phyloP scores from a whole-genome alignment of 2,113 vertebrate genomes.

The Heterotis niloticus region DNA sequence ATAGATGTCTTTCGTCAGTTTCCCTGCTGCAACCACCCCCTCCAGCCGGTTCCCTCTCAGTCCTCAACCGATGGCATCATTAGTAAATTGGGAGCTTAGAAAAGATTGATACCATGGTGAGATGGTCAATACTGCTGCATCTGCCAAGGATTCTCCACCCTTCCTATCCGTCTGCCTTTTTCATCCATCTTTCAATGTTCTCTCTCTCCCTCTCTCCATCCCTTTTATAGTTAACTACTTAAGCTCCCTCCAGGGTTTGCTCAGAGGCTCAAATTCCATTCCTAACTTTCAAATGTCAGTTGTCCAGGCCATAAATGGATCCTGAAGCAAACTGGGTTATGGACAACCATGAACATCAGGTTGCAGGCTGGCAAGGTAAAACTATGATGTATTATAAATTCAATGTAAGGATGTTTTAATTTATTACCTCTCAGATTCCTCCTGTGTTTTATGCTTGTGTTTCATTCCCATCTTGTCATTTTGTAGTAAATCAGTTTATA shows the following conservation, averaged over 20 bases:
- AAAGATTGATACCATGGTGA: conserved; percentile 49
- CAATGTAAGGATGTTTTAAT: not conserved
- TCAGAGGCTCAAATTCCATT: too few relatives aligned
- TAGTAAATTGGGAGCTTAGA: conserved; percentile 50
- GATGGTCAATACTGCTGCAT: conserved; percentile 48
- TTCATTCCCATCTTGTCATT: not conserved
- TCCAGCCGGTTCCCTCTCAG: not conserved
- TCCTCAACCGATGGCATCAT: conserved; percentile 44
- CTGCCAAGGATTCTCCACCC: conserved; percentile 34
- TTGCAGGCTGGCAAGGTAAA: not conserved
- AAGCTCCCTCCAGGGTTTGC: too few relatives aligned
- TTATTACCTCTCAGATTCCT: not conserved
- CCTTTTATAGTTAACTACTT: conserved; percentile 34
- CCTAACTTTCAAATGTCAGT: too few relatives aligned
- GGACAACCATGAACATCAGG: too few relatives aligned
- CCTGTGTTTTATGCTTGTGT: not conserved
- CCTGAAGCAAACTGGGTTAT: too few relatives aligned
- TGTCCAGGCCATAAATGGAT: too few relatives aligned
- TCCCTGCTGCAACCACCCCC: not conserved
- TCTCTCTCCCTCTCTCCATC: conserved; percentile 6
- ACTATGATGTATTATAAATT: not conserved
- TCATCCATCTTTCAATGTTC: not conserved
- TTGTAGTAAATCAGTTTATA: not conserved
- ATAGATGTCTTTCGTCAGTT: not conserved
- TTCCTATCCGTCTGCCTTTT: conserved; percentile 6